Percentiles rank a stretch among this genome's conserved stretches.
Evolutionary conservation across 1,140 invertebrate species (phyloP).

Genomic region (Drosophila nikananu): DNA sequence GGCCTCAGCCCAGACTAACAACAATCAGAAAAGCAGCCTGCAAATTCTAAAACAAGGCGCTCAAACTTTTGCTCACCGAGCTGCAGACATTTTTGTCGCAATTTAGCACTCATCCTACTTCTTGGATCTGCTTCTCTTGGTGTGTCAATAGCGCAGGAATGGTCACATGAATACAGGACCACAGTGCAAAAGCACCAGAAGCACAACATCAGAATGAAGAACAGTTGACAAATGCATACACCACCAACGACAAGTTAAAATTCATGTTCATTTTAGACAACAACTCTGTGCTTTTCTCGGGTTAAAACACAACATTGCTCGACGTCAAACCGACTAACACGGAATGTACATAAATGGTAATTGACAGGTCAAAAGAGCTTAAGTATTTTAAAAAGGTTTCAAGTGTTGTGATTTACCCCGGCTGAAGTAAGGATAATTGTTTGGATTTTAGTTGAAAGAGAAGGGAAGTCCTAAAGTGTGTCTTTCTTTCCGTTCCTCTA

Average conservation of each 20-base stretch:
- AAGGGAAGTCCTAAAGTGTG: no score
- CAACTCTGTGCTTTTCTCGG: constrained; percentile 36
- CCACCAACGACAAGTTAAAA: constrained; percentile 69
- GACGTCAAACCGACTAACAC: constrained; percentile 37
- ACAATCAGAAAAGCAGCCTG: constrained; percentile 56
- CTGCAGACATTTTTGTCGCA: constrained; percentile 30
- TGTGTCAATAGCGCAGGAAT: constrained; percentile 40
- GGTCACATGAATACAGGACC: constrained; percentile 24
- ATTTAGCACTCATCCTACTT: constrained; percentile 4
- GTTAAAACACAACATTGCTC: constrained; percentile 34
- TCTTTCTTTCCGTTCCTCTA: background rate
- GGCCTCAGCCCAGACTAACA: constrained; percentile 18
- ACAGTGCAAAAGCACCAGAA: constrained; percentile 34
- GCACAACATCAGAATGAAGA: constrained; percentile 26
- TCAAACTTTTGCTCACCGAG: constrained; percentile 44
- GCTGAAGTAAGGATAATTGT: background rate
- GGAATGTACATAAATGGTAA: constrained; percentile 41
- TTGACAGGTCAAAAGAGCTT: constrained; percentile 29
- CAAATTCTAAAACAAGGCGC: constrained; percentile 62
- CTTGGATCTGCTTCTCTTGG: constrained; percentile 7
- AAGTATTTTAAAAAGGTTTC: constrained; percentile 17
- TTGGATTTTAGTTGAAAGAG: background rate
- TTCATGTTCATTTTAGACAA: constrained; percentile 61
- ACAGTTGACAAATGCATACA: constrained; percentile 60
- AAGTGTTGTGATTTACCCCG: constrained; percentile 1